Conservation (phyloP, 1,140 invertebrate species). For the Cryptotermes secundus region DNA sequence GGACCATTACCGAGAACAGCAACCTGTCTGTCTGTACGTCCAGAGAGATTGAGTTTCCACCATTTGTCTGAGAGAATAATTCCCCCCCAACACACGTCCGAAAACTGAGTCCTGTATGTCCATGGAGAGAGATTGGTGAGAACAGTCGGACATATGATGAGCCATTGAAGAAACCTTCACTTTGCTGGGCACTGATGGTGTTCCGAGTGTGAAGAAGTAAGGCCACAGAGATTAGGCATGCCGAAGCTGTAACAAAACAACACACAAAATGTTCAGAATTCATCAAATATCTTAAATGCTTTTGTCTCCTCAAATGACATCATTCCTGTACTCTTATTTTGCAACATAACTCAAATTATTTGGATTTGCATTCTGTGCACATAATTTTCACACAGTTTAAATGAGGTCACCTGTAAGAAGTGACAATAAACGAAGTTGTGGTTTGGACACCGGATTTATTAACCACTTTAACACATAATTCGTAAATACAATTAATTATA, state of each 20-base stretch:
- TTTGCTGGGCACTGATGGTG: constrained; percentile 36
- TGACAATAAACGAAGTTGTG: too few species aligned
- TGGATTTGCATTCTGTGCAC: too few species aligned
- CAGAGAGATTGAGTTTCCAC: constrained; percentile 26
- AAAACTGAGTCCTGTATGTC: constrained; percentile 75
- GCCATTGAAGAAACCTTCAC: constrained; percentile 80
- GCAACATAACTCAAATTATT: too few species aligned
- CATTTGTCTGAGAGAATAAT: constrained; percentile 63
- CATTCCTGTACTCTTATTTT: too few species aligned
- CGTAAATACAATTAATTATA: too few species aligned
- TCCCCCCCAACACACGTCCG: constrained; percentile 74
- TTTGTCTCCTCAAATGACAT: too few species aligned
- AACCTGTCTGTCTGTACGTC: constrained; percentile 54
- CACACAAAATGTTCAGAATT: too few species aligned
- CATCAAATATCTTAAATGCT: too few species aligned
- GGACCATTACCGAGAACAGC: constrained; percentile 61
- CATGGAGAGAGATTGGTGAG: constrained; percentile 67
- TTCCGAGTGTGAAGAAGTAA: neutral
- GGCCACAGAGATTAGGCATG: neutral
- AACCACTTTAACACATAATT: too few species aligned
- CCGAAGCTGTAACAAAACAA: neutral
- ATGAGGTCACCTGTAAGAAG: too few species aligned
- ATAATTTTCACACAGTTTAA: too few species aligned
- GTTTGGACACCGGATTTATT: too few species aligned
- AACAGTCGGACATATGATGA: constrained; percentile 68